Percentiles rank a stretch among this genome's conserved stretches.
Evolutionary conservation across 2,797 vertebrate species (phyloP).

Genomic region (Bovichtus variegatus): DNA sequence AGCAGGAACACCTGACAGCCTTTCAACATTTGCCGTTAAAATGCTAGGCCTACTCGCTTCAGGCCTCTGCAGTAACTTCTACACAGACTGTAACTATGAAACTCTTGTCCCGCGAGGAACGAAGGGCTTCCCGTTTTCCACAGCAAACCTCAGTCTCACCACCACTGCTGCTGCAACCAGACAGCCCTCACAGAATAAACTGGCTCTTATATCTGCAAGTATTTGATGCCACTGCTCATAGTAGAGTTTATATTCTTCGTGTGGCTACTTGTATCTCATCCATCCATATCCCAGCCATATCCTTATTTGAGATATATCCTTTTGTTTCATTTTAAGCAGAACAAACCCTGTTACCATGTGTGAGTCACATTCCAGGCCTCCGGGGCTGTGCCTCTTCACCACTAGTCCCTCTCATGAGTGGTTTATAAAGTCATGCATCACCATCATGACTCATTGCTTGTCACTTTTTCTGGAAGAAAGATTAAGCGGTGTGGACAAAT

Average conservation of each 20-base stretch:
- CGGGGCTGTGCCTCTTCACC: slow-evolving; percentile 58
- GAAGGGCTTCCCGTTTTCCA: slow-evolving; percentile 74
- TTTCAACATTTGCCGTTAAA: slow-evolving; percentile 30
- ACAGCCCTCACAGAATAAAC: slow-evolving; percentile 59
- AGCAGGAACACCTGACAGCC: slow-evolving; percentile 34
- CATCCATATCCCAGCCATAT: slow-evolving; percentile 38
- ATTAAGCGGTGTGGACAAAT: slow-evolving; percentile 65
- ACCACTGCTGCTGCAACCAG: slow-evolving; percentile 67
- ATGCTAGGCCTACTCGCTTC: slow-evolving; percentile 39
- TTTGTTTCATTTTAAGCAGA: slow-evolving; percentile 53
- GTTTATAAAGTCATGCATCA: slow-evolving; percentile 64
- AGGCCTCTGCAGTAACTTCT: slow-evolving; percentile 54
- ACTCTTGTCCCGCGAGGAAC: slow-evolving; percentile 61
- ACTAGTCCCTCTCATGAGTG: slow-evolving; percentile 52
- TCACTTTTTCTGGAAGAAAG: slow-evolving; percentile 63
- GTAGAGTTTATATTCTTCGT: slow-evolving; percentile 43
- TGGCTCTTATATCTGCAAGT: slow-evolving; percentile 48
- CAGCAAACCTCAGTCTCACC: slow-evolving; percentile 70
- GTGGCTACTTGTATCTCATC: slow-evolving; percentile 46
- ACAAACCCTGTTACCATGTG: slow-evolving; percentile 49
- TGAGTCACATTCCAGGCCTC: slow-evolving; percentile 62
- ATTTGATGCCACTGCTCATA: slow-evolving; percentile 48
- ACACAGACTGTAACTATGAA: slow-evolving; percentile 33
- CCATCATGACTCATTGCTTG: slow-evolving; percentile 69
- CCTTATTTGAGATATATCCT: slow-evolving; percentile 40